Evolutionary conservation across 2,888 invertebrate species (phyloP).

Genomic region (Lobophora halterata): DNA sequence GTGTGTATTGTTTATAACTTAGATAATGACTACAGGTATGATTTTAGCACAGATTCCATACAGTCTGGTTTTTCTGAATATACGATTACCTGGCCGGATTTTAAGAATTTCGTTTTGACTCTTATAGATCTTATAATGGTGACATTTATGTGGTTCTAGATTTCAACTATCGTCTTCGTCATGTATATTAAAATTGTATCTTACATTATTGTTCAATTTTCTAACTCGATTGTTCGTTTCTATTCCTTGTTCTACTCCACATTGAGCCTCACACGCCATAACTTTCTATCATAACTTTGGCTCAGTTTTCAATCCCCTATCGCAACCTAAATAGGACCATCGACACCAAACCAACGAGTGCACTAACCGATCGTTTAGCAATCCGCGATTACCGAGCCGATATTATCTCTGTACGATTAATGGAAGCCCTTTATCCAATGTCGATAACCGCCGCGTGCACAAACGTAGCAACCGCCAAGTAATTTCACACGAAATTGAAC

Average conservation of each 20-base stretch:
- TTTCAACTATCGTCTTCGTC: too few species aligned
- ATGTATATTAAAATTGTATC: too few species aligned
- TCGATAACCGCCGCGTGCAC: constrained; percentile 45
- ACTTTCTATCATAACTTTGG: constrained; percentile 22
- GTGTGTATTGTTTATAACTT: too few species aligned
- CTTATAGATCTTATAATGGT: too few species aligned
- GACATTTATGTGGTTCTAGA: too few species aligned
- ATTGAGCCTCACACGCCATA: too few species aligned
- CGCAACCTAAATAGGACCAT: constrained; percentile 44
- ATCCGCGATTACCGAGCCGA: constrained; percentile 72
- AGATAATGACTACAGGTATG: constrained; percentile 8
- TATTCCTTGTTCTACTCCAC: too few species aligned
- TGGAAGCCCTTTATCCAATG: constrained; percentile 73
- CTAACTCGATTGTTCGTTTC: too few species aligned
- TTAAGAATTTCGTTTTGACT: too few species aligned
- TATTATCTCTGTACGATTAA: constrained; percentile 74
- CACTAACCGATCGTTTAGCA: constrained; percentile 70
- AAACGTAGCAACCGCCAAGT: constrained; percentile 40
- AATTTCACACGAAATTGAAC: constrained; percentile 31
- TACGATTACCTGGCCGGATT: too few species aligned
- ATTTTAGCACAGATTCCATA: constrained; percentile 29
- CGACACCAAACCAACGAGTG: constrained; percentile 48
- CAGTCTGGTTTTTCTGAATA: constrained; percentile 13
- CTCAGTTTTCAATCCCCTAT: constrained; percentile 30
- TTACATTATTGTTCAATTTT: too few species aligned